These are phyloP conservation scores for Cynocephalus volans DNA, from an alignment of 2,113 vertebrate genomes.

Conservation along the genomic window DNA sequence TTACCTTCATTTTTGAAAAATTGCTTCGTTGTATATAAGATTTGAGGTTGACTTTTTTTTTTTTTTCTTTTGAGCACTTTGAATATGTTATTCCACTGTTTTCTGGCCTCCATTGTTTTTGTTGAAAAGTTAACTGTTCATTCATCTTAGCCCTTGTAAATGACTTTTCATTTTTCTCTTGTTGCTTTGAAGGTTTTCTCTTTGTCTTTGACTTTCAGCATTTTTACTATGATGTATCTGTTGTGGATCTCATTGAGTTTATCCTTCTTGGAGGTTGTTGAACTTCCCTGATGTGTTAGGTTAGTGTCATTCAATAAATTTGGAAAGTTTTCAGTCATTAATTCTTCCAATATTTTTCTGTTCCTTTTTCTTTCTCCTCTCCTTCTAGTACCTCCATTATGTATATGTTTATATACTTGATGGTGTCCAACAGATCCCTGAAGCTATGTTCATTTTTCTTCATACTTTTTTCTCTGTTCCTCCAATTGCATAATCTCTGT, in stretches of 20 bases:
- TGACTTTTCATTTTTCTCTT: slow-evolving; percentile 17
- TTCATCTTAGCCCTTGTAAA: slow-evolving; percentile 13
- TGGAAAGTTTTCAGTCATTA: neutral
- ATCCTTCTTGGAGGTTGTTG: neutral
- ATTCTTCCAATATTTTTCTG: too few species aligned
- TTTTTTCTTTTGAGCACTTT: slow-evolving; percentile 27
- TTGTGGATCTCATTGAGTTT: neutral
- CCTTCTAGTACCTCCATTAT: too few species aligned
- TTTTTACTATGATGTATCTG: neutral
- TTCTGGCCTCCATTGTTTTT: neutral
- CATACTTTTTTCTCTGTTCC: neutral
- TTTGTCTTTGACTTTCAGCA: neutral
- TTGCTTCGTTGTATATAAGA: neutral
- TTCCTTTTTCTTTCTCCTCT: too few species aligned
- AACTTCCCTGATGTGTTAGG: neutral
- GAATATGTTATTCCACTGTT: neutral
- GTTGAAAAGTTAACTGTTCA: neutral
- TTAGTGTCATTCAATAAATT: neutral
- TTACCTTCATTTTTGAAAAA: neutral
- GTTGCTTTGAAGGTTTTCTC: neutral
- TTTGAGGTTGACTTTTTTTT: neutral
- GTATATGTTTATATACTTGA: neutral
- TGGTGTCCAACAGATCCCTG: neutral
- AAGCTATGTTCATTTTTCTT: neutral
- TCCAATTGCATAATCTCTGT: neutral